Percentiles rank a stretch among this genome's conserved stretches.
Evolutionary conservation across 2,888 invertebrate genomes (phyloP).

Genomic region (Chymomyza amoena): DNA sequence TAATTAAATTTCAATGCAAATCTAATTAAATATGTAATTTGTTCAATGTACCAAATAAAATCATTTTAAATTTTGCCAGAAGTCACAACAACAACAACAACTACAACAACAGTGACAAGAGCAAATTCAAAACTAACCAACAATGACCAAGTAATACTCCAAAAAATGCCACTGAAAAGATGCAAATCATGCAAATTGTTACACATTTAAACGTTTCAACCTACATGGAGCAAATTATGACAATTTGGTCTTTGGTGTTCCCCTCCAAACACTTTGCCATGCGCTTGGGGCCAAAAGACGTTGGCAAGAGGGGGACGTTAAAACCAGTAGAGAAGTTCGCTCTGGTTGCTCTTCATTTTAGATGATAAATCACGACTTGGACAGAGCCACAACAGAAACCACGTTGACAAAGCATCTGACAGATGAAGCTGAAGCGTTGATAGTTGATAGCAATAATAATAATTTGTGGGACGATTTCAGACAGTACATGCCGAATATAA

Average conservation of each 20-base stretch:
- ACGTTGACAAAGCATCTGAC: constrained; percentile 57
- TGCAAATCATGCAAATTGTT: constrained; percentile 54
- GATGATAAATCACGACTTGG: neutral
- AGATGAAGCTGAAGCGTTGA: constrained; percentile 61
- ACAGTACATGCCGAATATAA: too few relatives aligned
- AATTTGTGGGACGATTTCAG: constrained; percentile 6
- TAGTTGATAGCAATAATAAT: constrained; percentile 49
- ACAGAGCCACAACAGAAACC: neutral
- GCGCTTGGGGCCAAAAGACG: neutral
- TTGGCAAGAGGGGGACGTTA: neutral
- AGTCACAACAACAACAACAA: neutral
- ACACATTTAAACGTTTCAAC: constrained; percentile 64
- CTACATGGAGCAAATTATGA: constrained; percentile 61
- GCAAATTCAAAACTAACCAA: neutral
- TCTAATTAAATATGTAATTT: neutral
- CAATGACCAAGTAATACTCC: constrained; percentile 33
- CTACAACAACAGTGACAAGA: neutral
- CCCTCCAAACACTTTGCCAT: neutral
- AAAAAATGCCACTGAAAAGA: constrained; percentile 18
- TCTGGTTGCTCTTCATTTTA: neutral
- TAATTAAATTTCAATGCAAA: neutral
- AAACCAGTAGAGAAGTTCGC: neutral
- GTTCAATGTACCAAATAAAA: neutral
- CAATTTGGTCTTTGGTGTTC: constrained; percentile 45
- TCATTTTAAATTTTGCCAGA: neutral